These are phyloP conservation scores for Merodon equestris DNA, from an alignment of 2,888 invertebrate species.

Conservation along the genomic window DNA sequence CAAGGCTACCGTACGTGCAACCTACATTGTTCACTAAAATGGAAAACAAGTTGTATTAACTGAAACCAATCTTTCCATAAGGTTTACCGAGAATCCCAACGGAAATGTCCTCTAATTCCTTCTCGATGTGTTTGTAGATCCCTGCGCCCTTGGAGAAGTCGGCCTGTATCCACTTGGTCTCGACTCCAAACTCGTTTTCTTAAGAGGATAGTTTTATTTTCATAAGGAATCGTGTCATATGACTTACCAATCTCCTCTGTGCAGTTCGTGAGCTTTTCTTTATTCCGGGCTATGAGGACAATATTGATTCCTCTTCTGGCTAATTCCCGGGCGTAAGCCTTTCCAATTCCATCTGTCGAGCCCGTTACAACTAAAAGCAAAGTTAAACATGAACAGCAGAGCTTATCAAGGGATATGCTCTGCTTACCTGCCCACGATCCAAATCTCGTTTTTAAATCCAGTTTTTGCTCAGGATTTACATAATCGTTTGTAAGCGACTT, in stretches of 20 bases:
- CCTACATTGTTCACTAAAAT: constrained; percentile 84
- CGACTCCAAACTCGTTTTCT: constrained; percentile 81
- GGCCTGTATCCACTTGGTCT: constrained; percentile 85
- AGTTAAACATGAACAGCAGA: too few species aligned
- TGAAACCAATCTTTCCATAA: too few species aligned
- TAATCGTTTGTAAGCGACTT: constrained; percentile 82
- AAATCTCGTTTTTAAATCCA: constrained; percentile 82
- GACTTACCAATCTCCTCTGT: constrained; percentile 85
- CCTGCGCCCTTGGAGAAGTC: constrained; percentile 87
- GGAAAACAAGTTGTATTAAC: too few species aligned
- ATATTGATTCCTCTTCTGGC: constrained; percentile 87
- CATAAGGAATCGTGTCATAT: not conserved
- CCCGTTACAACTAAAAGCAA: constrained; percentile 87
- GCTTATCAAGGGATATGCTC: too few species aligned
- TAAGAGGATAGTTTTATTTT: constrained; percentile 58
- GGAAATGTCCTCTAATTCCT: constrained; percentile 85
- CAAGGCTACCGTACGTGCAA: constrained; percentile 82
- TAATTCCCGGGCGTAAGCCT: constrained; percentile 89
- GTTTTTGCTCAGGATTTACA: constrained; percentile 81
- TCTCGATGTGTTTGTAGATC: constrained; percentile 85
- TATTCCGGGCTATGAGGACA: constrained; percentile 87
- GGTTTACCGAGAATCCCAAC: constrained; percentile 89
- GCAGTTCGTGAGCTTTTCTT: constrained; percentile 84
- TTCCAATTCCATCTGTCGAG: constrained; percentile 93
- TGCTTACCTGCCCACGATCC: constrained; percentile 91